These are phyloP conservation scores for Hemicordylus capensis DNA, from an alignment of 2,113 vertebrate genomes.

Conservation along the genomic window DNA sequence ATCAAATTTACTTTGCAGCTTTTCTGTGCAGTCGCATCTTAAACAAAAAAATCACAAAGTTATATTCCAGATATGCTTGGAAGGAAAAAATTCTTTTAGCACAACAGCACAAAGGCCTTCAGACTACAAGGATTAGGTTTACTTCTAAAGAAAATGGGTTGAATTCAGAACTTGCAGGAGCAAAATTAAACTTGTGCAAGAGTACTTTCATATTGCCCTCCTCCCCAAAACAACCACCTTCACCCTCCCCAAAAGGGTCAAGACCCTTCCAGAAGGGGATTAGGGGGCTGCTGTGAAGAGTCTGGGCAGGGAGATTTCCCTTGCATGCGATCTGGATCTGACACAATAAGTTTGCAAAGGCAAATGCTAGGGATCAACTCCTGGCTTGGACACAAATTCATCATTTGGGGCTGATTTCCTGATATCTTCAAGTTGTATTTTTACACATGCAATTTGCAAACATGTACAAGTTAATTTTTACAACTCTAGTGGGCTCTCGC, in stretches of 20 bases:
- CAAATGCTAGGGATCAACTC: background rate
- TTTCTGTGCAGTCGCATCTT: slow-evolving; percentile 94
- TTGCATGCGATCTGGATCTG: no score
- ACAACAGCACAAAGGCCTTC: background rate
- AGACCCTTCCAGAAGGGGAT: no score
- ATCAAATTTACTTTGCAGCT: slow-evolving; percentile 91
- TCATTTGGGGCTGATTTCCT: background rate
- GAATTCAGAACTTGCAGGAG: no score
- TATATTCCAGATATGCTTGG: slow-evolving; percentile 24
- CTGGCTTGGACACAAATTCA: background rate
- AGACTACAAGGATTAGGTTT: background rate
- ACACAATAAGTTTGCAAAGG: background rate
- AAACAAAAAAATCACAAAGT: slow-evolving; percentile 47
- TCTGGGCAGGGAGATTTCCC: no score
- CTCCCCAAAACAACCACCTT: no score
- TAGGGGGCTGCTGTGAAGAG: no score
- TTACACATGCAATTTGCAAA: background rate
- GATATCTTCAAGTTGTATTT: background rate
- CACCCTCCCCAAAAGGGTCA: no score
- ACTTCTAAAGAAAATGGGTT: background rate
- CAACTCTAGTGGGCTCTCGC: background rate
- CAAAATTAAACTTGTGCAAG: no score
- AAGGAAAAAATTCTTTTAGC: background rate
- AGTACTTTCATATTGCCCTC: no score
- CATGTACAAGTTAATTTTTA: background rate